Conservation (phyloP, 2,888 invertebrate genomes). For the Acanthococcus lagerstroemiae region DNA sequence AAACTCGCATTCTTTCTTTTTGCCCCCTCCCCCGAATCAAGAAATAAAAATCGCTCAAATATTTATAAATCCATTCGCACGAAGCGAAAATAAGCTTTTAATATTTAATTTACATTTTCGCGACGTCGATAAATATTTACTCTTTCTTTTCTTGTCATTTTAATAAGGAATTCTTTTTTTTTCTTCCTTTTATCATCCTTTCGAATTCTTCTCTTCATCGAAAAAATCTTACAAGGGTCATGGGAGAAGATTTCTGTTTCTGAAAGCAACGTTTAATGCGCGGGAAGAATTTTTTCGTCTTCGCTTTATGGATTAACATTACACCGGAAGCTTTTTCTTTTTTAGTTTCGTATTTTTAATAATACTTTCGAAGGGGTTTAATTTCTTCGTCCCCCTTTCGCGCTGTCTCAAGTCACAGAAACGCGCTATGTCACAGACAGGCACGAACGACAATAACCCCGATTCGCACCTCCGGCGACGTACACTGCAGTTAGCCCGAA, state of each 20-base stretch:
- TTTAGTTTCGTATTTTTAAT: background rate
- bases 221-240: background rate
- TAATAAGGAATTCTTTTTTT: conserved; percentile 19
- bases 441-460: background rate
- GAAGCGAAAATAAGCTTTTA: conserved; percentile 27
- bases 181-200: background rate
- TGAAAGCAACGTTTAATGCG: conserved; percentile 18
- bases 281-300: conserved; percentile 5
- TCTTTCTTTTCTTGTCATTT: conserved; percentile 21
- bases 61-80: conserved; percentile 15
- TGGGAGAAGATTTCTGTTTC: conserved; percentile 6
- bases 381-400: too few species aligned
- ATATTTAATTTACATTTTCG: conserved; percentile 24
- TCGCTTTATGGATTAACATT: conserved; percentile 12
- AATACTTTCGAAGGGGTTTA: conserved; percentile 6
- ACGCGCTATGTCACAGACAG: conserved; percentile 19
- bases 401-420: too few species aligned
- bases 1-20: too few species aligned
- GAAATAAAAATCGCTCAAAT: conserved; percentile 10
- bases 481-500: too few species aligned
- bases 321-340: conserved; percentile 5
- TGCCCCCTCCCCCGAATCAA: too few species aligned
- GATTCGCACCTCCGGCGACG: background rate
- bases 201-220: background rate
- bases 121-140: conserved; percentile 25